Evolutionary conservation across 2,113 vertebrate genomes (phyloP), one percentile per base, ranked within the genome.

Genomic region (Phyllopteryx taeniolatus): DNA sequence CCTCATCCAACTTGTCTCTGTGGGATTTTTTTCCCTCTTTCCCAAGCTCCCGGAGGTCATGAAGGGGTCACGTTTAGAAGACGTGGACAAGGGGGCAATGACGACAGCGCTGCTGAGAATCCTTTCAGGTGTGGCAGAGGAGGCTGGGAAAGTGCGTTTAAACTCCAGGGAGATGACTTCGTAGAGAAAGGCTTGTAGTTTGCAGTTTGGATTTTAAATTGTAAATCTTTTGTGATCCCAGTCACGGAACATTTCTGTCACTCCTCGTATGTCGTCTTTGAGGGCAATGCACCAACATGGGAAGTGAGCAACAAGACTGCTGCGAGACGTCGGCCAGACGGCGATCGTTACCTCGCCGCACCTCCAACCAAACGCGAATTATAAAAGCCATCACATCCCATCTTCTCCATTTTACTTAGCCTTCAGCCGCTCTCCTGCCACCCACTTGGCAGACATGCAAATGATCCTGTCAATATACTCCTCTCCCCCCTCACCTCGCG

Each of bases 381-480:
- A 67, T 7, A 74, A 65, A 75, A 81, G 80, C 74, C 81, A 83
- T 88, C 87, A 76, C 76, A 76, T 83, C 53, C 61, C 60, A 79
- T 87, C 82, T 84, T 75, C 79, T 79, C 79, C 82, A 78, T 39
- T 43, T 56, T 68, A 84, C 73, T 61, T 84, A 44, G 51, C 72
- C 69, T 77, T 88, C 81, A 83, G 75, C 80, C 76, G 49, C 72
- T 82, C 74, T 76, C 67, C 77, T 79, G 71, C 65, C 57, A 67
- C 79, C 17, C 22, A 82, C 88, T 87, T 86, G 85, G 85, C 85
- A 87, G 85, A 88, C 84, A 89, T 91, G 89, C 83, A 91, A 91
- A 91, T 87, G 74, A 86, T 81, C 79, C 85, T 84, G 88, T 88
- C 88, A 88, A 83, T 86, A 83, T 83, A 69, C 42, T 20, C 5